Base-by-base conservation (phyloP, 2,888 invertebrate species). In the Leucophenga montana region DNA sequence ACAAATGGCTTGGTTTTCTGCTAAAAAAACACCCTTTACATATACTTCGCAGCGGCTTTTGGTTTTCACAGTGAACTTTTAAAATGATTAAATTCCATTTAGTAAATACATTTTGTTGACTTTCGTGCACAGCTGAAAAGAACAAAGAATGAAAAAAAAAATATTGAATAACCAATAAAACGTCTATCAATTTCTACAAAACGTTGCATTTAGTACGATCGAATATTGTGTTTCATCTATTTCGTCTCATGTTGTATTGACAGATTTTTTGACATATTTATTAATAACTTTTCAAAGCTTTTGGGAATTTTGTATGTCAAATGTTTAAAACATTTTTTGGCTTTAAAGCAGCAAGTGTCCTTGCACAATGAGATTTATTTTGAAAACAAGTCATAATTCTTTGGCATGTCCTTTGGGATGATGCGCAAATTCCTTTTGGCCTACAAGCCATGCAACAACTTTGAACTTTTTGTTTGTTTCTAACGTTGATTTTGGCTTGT, bases 61-160 rank as follows among this genome's bases (percentile, higher is more conserved):
- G 39, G 39, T 39, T 39, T 5, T 11, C 4, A 39, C 39, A 39
- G 78, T 78, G 69, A 75, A 77, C 79, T 80, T 80, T 80, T 76
- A 80, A 74, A 81, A 78, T 79, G 80, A 80, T 80, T 80, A 82
- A 79, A 80, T 80, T 81, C 78, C 79, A 77, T 77, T 75, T 78
- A 71, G 69, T 73, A 78, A 76, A 75, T 72, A 75, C 77, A 73
- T 53, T n/a, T 50, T 68, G 57, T 31, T 46, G 50, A 20, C 65
- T 39, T 1, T 48, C 48, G 62, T 73, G 72, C 8, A 8, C 33
- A 5, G 33, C 33, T 39, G 39, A 8, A 39, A 39, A 39, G 39
- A 39, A 39, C 3, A 27, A 27, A 27, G 4, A 27, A 27, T 4
- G 4, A 27, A 2, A 27, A 27, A 27, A 11, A 39, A 39, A 3